A percentile compares a stretch with the other conserved stretches of the same genome.
phyloP scores from a whole-genome alignment of 2,113 vertebrate genomes.

The Gambusia holbrooki region DNA sequence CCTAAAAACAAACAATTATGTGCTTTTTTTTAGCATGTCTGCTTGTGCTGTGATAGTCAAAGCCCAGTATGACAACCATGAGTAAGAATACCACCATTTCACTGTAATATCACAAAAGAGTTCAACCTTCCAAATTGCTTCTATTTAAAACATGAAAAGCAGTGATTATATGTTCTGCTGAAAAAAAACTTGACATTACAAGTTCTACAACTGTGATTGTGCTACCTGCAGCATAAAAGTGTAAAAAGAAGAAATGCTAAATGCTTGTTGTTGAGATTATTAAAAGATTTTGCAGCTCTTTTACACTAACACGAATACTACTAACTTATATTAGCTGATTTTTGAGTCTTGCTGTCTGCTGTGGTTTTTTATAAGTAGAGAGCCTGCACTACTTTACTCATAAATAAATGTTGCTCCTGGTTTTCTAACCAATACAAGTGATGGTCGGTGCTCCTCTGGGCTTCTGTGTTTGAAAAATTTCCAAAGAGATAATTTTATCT shows the following conservation, averaged over 20 bases:
- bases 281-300: not conserved
- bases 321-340: not conserved
- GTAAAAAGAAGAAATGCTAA: not conserved
- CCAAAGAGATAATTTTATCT: not conserved
- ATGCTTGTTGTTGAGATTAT: not conserved
- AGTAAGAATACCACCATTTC: not conserved
- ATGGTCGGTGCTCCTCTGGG: not conserved
- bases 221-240: no score
- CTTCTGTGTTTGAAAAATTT: not conserved
- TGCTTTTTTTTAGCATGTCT: not conserved
- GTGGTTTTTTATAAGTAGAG: not conserved
- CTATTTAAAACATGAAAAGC: not conserved
- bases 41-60: not conserved
- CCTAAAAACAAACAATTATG: not conserved
- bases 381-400: not conserved
- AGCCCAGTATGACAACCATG: not conserved
- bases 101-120: not conserved
- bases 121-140: not conserved
- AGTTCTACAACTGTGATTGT: no score
- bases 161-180: not conserved
- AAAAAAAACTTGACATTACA: no score
- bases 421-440: not conserved
- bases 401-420: not conserved
- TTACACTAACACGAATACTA: not conserved
- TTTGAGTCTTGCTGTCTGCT: not conserved